Conservation (phyloP, 2,113 vertebrate species). For the Trichechus manatus region DNA sequence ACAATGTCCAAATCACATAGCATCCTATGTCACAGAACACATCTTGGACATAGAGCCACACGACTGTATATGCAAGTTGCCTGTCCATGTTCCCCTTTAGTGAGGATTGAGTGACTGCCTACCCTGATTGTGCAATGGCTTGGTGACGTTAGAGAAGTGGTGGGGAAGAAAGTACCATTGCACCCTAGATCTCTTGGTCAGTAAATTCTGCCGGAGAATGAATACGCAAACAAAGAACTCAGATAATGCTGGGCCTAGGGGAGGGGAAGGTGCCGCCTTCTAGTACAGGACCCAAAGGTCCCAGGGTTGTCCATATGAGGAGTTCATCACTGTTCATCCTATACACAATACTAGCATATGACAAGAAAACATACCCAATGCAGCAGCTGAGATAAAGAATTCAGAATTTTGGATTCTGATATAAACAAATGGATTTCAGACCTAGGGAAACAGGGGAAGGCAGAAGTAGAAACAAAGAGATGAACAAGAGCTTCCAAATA, state of each 20-base stretch:
- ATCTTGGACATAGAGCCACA: too few relatives aligned
- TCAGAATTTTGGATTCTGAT: constrained; percentile 35
- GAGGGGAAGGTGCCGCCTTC: not conserved
- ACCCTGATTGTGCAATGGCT: not conserved
- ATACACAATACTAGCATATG: not conserved
- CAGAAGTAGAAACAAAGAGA: constrained; percentile 28
- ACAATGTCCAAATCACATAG: too few relatives aligned
- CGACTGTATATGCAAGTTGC: constrained; percentile 33
- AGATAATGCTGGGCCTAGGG: not conserved
- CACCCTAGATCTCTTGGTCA: not conserved
- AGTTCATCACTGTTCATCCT: not conserved
- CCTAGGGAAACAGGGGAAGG: not conserved
- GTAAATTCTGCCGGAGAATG: not conserved
- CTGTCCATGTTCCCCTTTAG: not conserved
- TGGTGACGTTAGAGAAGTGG: not conserved
- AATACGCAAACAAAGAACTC: not conserved
- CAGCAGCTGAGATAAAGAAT: not conserved
- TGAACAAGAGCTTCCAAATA: not conserved
- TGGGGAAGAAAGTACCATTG: not conserved
- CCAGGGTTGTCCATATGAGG: not conserved
- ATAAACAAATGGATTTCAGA: not conserved
- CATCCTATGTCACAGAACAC: too few relatives aligned
- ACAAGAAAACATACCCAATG: not conserved
- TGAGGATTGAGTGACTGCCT: not conserved
- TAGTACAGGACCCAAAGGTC: not conserved